Evolutionary conservation across 1,140 invertebrate species (phyloP).

Genomic region (Pemphigus obesinymphae): DNA sequence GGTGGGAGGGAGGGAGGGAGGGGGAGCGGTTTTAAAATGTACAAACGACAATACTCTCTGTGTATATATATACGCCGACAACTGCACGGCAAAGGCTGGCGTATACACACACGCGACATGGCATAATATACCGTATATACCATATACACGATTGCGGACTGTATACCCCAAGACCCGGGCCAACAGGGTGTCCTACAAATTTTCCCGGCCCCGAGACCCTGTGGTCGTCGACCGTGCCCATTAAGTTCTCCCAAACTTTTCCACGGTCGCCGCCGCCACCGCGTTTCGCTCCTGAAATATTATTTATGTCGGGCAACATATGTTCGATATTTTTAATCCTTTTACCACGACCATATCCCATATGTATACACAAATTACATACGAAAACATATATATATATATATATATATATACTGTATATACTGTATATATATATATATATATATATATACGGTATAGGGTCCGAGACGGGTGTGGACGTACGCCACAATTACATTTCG

Average conservation of each 20-base stretch:
- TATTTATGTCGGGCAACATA: slow-evolving; percentile 38
- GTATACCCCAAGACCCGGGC: neutral
- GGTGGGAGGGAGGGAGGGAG: too few relatives aligned
- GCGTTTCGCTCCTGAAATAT: neutral
- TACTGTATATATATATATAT: neutral
- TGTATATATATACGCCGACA: too few relatives aligned
- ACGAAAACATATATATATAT: neutral
- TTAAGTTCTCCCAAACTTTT: slow-evolving; percentile 22
- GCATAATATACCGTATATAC: too few relatives aligned
- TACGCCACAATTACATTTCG: too few relatives aligned
- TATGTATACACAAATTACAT: neutral
- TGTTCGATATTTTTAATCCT: slow-evolving; percentile 37
- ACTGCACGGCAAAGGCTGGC: neutral
- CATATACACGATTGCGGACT: neutral
- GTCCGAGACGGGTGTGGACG: too few relatives aligned
- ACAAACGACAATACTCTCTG: too few relatives aligned
- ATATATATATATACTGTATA: neutral
- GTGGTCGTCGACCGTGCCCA: slow-evolving; percentile 6
- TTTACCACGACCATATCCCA: neutral
- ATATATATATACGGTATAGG: too few relatives aligned
- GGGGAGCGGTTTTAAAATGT: too few relatives aligned
- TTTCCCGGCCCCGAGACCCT: neutral
- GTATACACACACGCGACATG: too few relatives aligned
- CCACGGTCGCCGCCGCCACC: neutral
- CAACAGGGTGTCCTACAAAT: neutral